A percentile compares a stretch with the other conserved stretches of the same genome.
Conservation (phyloP, 2,113 vertebrate species). For the Equus przewalskii region DNA sequence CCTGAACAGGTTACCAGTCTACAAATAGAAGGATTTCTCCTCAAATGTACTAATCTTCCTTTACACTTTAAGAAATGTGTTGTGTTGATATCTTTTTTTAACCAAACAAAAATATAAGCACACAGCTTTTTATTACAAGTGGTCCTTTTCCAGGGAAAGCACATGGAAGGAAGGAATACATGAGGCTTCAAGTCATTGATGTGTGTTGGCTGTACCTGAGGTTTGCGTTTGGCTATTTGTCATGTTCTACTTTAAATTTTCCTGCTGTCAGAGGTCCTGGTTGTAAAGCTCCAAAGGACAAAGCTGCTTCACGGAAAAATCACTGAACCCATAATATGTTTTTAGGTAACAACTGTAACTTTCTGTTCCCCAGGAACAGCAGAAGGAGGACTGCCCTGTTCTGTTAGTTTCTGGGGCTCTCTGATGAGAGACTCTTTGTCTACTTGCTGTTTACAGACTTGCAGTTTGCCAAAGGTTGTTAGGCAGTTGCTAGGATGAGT, state of each 20-base stretch:
- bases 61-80: background rate
- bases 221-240: background rate
- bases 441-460: slow-evolving; percentile 73
- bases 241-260: background rate
- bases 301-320: background rate
- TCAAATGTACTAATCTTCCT: background rate
- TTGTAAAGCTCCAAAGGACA: background rate
- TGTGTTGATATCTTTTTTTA: slow-evolving; percentile 6
- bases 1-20: background rate
- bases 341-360: slow-evolving; percentile 24
- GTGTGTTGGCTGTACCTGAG: background rate
- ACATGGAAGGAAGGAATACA: background rate
- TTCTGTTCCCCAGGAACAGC: background rate
- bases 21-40: background rate
- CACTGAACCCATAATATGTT: background rate
- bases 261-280: background rate
- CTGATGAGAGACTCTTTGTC: slow-evolving; percentile 6
- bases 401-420: background rate
- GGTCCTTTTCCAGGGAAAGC: background rate
- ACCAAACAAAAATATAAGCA: slow-evolving; percentile 10
- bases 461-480: slow-evolving; percentile 54
- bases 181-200: background rate
- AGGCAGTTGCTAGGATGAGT: slow-evolving; percentile 75
- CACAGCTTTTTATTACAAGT: background rate
- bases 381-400: background rate